Percentiles rank a stretch among this genome's conserved stretches.
These are phyloP conservation scores for Aethes cnicana DNA, from an alignment of 2,888 invertebrate genomes.

Conservation along the genomic window DNA sequence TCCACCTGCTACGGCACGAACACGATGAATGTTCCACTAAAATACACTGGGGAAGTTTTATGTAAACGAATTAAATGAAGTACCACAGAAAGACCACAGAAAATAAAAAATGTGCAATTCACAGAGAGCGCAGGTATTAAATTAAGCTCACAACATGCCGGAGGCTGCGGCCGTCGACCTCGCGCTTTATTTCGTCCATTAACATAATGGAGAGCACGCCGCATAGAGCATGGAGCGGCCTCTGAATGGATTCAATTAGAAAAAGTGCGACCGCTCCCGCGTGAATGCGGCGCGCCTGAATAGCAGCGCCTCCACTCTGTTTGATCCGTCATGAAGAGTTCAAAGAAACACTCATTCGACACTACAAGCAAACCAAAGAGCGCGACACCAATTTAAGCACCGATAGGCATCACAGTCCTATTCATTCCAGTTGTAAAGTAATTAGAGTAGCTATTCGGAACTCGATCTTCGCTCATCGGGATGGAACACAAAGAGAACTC, in stretches of 20 bases:
- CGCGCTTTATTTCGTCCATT: conserved; percentile 25
- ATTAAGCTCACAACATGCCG: conserved; percentile 16
- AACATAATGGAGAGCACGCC: conserved; percentile 20
- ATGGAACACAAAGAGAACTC: no score
- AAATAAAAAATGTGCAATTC: neutral
- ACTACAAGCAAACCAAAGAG: no score
- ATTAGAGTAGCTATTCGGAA: no score
- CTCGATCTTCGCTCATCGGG: no score
- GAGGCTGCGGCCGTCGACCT: conserved; percentile 7
- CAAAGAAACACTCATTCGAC: no score
- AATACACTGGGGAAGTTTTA: no score
- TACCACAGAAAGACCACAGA: neutral
- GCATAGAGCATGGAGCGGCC: conserved; percentile 10
- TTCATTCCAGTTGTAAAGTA: no score
- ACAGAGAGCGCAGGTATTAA: conserved; percentile 10
- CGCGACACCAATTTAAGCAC: no score
- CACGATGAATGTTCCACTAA: no score
- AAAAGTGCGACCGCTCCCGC: conserved; percentile 21
- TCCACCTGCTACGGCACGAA: no score
- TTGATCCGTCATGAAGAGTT: no score
- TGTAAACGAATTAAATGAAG: neutral
- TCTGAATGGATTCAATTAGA: conserved; percentile 26
- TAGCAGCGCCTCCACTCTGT: neutral
- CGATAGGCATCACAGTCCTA: no score
- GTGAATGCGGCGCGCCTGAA: conserved; percentile 22